phyloP scores from a whole-genome alignment of 2,113 vertebrate genomes.

The Terrapene triunguis region DNA sequence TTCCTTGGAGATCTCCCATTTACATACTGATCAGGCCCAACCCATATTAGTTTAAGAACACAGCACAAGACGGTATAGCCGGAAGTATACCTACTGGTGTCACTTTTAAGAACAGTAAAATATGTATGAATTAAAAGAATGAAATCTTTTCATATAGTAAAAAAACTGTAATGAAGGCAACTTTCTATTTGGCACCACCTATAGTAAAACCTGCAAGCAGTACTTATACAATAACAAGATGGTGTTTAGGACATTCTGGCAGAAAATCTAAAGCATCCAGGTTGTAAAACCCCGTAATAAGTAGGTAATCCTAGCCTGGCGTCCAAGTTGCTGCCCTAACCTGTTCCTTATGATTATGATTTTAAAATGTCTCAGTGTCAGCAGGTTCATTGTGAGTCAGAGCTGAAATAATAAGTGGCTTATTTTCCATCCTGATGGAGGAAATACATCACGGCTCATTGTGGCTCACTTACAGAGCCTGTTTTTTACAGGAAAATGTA shows the following conservation, averaged over 20 bases:
- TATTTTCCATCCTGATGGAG: constrained; percentile 95
- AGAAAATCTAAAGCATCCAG: constrained; percentile 81
- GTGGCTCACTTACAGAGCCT: constrained; percentile 85
- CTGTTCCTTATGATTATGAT: constrained; percentile 83
- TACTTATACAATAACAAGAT: constrained; percentile 88
- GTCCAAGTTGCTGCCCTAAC: constrained; percentile 82
- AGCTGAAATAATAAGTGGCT: constrained; percentile 94
- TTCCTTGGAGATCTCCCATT: constrained; percentile 6
- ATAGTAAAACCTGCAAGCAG: constrained; percentile 83
- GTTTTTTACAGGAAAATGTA: constrained; percentile 96
- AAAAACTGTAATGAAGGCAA: constrained; percentile 79
- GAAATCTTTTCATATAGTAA: constrained; percentile 75
- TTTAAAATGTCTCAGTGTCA: constrained; percentile 83
- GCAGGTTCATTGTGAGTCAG: constrained; percentile 89
- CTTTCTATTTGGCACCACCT: constrained; percentile 89
- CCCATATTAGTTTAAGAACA: neutral
- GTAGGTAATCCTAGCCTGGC: constrained; percentile 79
- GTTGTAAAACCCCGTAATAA: constrained; percentile 81
- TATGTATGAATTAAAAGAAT: constrained; percentile 69
- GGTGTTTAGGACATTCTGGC: constrained; percentile 84
- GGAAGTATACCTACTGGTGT: constrained; percentile 48
- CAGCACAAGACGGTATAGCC: neutral
- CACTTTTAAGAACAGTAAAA: constrained; percentile 67
- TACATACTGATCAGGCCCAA: neutral
- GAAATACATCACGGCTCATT: constrained; percentile 98